These are phyloP conservation scores for Adineta ricciae DNA, from an alignment of 2,888 invertebrate genomes.

Conservation along the genomic window DNA sequence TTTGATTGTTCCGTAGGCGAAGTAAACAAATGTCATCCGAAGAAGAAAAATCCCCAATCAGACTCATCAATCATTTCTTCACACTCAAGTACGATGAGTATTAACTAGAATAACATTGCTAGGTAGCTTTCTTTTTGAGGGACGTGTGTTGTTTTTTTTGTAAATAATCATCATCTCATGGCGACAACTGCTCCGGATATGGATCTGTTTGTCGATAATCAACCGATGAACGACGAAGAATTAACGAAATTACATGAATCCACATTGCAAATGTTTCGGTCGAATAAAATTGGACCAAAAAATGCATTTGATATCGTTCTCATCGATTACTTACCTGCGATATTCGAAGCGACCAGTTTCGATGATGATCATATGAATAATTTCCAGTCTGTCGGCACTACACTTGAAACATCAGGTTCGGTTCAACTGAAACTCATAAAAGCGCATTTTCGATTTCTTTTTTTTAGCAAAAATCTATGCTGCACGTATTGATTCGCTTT, in stretches of 20 bases:
- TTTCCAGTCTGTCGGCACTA: neutral
- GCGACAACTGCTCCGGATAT: neutral
- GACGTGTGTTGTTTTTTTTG: too few relatives aligned
- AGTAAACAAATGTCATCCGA: neutral
- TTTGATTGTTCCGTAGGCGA: too few relatives aligned
- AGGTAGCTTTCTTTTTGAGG: too few relatives aligned
- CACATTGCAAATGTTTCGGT: conserved; percentile 1
- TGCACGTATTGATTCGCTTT: conserved; percentile 1
- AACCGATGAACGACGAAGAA: conserved; percentile 3
- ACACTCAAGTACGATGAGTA: neutral
- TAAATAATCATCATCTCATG: too few relatives aligned
- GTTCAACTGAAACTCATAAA: neutral
- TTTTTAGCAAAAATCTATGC: conserved; percentile 8
- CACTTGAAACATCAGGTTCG: neutral
- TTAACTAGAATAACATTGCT: too few relatives aligned
- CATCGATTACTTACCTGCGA: neutral
- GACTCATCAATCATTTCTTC: neutral
- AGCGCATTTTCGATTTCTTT: neutral
- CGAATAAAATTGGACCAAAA: conserved; percentile 1
- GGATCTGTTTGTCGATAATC: neutral
- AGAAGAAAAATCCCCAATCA: neutral
- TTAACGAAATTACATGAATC: neutral
- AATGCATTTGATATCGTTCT: conserved; percentile 5
- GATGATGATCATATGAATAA: neutral
- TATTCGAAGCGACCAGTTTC: neutral